phyloP scores from a whole-genome alignment of 1,140 invertebrate genomes.

The Dermatophagoides farinae region DNA sequence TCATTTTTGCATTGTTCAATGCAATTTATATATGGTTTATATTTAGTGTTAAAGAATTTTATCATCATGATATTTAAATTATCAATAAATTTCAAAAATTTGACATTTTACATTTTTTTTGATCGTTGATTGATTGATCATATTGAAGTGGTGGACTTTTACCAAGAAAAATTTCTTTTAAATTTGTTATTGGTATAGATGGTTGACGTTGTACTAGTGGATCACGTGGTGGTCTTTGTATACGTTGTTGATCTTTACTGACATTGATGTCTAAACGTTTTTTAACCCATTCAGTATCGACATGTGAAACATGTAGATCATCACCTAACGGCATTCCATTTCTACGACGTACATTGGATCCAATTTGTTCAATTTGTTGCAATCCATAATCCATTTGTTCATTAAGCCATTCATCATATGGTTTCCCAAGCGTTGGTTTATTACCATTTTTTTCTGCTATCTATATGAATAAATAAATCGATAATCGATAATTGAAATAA shows the following conservation, averaged over 20 bases:
- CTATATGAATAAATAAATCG: slow-evolving; percentile 22
- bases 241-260: neutral
- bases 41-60: no score
- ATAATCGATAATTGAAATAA: neutral
- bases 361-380: neutral
- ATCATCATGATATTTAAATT: no score
- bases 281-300: slow-evolving; percentile 12
- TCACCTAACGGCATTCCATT: slow-evolving; percentile 19
- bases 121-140: no score
- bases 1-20: no score
- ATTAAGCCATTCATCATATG: slow-evolving; percentile 16
- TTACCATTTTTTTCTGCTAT: slow-evolving; percentile 26
- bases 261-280: neutral
- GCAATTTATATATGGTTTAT: no score
- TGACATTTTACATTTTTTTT: no score
- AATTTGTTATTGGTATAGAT: neutral
- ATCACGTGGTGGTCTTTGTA: neutral
- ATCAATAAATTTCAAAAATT: no score
- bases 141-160: no score
- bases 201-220: neutral
- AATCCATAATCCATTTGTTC: neutral
- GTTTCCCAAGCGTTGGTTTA: slow-evolving; percentile 19
- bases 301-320: slow-evolving; percentile 20
- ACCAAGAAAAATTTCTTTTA: neutral
- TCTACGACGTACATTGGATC: slow-evolving; percentile 14